A percentile compares a stretch with the other conserved stretches of the same genome.
phyloP scores from a whole-genome alignment of 2,113 vertebrate genomes.

The Ascaphus truei region DNA sequence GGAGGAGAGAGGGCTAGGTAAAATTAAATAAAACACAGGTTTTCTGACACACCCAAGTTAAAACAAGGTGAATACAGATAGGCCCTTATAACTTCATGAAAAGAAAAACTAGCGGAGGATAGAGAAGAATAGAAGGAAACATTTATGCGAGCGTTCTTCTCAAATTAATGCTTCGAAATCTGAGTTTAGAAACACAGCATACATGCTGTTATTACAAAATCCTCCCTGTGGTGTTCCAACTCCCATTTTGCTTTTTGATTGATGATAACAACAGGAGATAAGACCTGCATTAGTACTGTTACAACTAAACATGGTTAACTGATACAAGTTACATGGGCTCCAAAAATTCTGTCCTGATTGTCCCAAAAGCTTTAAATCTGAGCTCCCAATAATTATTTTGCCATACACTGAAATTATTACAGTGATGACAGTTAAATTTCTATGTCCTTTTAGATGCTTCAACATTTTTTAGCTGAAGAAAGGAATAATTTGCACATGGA shows the following conservation, averaged over 20 bases:
- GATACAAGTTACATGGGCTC: constrained; percentile 9
- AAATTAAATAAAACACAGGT: too few relatives aligned
- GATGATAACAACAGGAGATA: constrained; percentile 28
- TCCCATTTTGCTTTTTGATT: constrained; percentile 22
- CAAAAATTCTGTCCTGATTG: neutral
- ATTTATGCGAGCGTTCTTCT: neutral
- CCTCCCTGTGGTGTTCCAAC: constrained; percentile 14
- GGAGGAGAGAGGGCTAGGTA: too few relatives aligned
- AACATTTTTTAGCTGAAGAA: neutral
- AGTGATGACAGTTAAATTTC: neutral
- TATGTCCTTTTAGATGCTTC: neutral
- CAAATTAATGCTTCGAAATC: neutral
- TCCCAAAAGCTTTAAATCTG: neutral
- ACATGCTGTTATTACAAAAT: constrained; percentile 9
- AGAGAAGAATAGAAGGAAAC: neutral
- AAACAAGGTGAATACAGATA: too few relatives aligned
- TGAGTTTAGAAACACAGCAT: neutral
- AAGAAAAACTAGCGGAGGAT: neutral
- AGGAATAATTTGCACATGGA: neutral
- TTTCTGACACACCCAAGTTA: too few relatives aligned
- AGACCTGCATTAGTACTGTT: constrained; percentile 3
- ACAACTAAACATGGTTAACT: neutral
- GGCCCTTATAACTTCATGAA: too few relatives aligned
- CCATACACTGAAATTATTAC: neutral
- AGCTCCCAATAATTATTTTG: neutral